Evolutionary conservation across 2,888 invertebrate species (phyloP).

Genomic region (Amiota communis): DNA sequence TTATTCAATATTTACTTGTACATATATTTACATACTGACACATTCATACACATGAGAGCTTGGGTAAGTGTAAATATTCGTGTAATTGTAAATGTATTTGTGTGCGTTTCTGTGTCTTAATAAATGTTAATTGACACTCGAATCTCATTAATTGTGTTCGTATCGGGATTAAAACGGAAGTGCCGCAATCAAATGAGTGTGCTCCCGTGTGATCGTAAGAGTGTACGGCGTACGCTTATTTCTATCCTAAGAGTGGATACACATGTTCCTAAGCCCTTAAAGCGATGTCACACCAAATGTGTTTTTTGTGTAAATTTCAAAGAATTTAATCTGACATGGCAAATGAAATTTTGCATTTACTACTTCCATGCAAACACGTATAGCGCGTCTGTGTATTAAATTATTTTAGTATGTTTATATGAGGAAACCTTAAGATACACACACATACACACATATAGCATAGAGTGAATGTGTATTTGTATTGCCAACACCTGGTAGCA

Average conservation of each 20-base stretch:
- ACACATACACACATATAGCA: slow-evolving; percentile 57
- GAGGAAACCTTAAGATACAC: not conserved
- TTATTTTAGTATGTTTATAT: slow-evolving; percentile 3
- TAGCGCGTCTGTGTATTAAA: not conserved
- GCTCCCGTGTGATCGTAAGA: not conserved
- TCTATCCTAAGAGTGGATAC: no score
- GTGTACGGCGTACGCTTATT: no score
- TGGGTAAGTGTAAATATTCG: not conserved
- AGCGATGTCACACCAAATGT: slow-evolving; percentile 43
- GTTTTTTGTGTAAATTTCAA: slow-evolving; percentile 53
- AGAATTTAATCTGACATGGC: not conserved
- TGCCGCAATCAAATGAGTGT: not conserved
- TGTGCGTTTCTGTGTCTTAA: slow-evolving; percentile 12
- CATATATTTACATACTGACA: no score
- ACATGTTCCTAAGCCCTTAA: not conserved
- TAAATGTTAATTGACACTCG: slow-evolving; percentile 30
- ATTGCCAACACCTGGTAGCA: slow-evolving; percentile 42
- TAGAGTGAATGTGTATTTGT: no score
- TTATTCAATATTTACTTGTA: not conserved
- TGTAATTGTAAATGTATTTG: not conserved
- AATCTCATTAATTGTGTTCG: slow-evolving; percentile 1
- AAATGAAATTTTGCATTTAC: not conserved
- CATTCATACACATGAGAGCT: not conserved
- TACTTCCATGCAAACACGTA: not conserved
- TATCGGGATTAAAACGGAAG: not conserved